A percentile compares a stretch with the other conserved stretches of the same genome.
Evolutionary conservation across 37 sponge, comb jelly and placozoan genomes (phyloP).

Genomic region (Sycon ciliatum): DNA sequence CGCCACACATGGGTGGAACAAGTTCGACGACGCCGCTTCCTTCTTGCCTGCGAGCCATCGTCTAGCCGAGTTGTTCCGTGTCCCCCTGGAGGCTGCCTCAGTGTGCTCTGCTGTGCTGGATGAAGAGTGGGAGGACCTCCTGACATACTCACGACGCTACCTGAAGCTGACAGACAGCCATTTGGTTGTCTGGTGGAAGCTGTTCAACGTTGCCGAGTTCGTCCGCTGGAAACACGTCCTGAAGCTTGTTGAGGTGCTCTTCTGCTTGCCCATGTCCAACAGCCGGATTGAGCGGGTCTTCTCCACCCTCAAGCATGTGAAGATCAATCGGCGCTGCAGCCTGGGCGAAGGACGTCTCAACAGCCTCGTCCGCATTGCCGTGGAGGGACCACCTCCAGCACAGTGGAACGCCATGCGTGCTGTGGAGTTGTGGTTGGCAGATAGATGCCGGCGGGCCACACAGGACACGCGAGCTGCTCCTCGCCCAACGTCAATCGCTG

Average conservation of each 20-base stretch:
- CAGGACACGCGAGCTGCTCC: too few relatives aligned
- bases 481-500: too few relatives aligned
- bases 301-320: neutral
- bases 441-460: too few relatives aligned
- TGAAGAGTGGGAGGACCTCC: too few relatives aligned
- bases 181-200: slow-evolving; percentile 10
- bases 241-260: neutral
- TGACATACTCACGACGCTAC: too few relatives aligned
- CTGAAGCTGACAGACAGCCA: neutral
- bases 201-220: neutral
- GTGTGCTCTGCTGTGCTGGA: neutral
- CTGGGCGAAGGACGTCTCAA: slow-evolving; percentile 32
- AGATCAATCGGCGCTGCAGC: neutral
- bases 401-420: slow-evolving; percentile 49
- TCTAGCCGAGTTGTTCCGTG: neutral
- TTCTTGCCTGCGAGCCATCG: neutral
- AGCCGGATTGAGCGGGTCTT: slow-evolving; percentile 5
- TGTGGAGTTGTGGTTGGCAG: slow-evolving; percentile 44
- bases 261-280: slow-evolving; percentile 11
- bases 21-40: slow-evolving; percentile 18
- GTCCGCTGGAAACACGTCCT: neutral
- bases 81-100: neutral
- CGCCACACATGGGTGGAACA: too few relatives aligned
- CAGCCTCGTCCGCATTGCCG: slow-evolving; percentile 31
- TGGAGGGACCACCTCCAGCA: slow-evolving; percentile 40